These are phyloP conservation scores for Macrophya alboannulata DNA, from an alignment of 2,888 invertebrate genomes.

Conservation along the genomic window DNA sequence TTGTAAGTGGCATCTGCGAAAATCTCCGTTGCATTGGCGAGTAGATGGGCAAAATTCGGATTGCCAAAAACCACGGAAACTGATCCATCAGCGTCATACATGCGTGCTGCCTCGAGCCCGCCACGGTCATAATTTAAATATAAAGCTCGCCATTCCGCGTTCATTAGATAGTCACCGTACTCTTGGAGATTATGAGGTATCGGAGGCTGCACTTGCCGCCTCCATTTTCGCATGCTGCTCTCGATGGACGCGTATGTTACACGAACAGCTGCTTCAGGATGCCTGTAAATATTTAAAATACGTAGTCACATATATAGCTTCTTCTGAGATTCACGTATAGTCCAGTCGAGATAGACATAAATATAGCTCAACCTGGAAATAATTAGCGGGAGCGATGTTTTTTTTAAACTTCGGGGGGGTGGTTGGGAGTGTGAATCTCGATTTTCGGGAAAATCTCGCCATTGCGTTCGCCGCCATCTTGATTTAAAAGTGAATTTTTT, in stretches of 20 bases:
- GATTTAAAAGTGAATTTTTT: too few relatives aligned
- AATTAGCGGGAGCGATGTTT: too few relatives aligned
- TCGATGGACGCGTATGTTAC: not conserved
- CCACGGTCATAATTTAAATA: slow-evolving; percentile 7
- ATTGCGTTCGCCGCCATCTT: too few relatives aligned
- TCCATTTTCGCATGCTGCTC: slow-evolving; percentile 13
- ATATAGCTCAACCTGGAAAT: too few relatives aligned
- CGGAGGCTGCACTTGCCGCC: not conserved
- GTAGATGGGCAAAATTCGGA: not conserved
- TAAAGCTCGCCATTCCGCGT: not conserved
- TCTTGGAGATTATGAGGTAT: not conserved
- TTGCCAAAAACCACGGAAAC: not conserved
- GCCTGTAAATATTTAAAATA: not conserved
- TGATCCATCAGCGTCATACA: not conserved
- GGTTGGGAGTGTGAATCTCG: too few relatives aligned
- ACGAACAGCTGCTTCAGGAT: not conserved
- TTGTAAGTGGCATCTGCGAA: not conserved
- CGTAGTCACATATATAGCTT: too few relatives aligned
- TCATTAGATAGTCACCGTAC: not conserved
- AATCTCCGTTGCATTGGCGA: not conserved
- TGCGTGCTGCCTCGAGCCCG: not conserved
- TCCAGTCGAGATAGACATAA: too few relatives aligned
- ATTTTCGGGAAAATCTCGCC: too few relatives aligned
- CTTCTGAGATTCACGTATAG: too few relatives aligned
- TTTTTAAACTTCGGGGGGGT: too few relatives aligned